Evolutionary conservation across 1,140 invertebrate species (phyloP).

Genomic region (Zaprionus davidi): DNA sequence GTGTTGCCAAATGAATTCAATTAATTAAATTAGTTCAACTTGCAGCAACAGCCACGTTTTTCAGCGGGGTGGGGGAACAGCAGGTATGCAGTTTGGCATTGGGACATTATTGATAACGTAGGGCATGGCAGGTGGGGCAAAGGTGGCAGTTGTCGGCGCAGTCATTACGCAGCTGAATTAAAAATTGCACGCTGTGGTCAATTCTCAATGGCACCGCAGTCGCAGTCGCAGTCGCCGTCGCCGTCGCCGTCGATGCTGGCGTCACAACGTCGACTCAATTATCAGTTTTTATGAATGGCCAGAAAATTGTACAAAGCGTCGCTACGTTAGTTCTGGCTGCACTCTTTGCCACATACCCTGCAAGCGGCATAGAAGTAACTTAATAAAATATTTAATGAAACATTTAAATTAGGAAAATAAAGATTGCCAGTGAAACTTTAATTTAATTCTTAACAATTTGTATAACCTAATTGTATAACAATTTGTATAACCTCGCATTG

Average conservation of each 20-base stretch:
- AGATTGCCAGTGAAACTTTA: too few relatives aligned
- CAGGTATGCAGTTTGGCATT: background rate
- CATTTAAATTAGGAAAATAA: too few relatives aligned
- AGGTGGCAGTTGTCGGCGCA: constrained; percentile 6
- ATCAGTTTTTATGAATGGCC: constrained; percentile 69
- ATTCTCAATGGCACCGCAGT: constrained; percentile 9
- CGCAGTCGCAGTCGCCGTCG: constrained; percentile 30
- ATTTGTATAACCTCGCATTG: too few relatives aligned
- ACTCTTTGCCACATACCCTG: constrained; percentile 1
- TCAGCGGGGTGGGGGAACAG: background rate
- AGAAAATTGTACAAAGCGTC: constrained; percentile 58
- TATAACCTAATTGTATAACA: too few relatives aligned
- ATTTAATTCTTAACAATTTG: too few relatives aligned
- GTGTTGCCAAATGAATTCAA: constrained; percentile 71
- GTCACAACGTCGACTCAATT: constrained; percentile 57
- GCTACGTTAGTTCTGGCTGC: constrained; percentile 24
- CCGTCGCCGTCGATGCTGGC: constrained; percentile 8
- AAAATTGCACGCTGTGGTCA: constrained; percentile 46
- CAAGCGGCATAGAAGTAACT: too few relatives aligned
- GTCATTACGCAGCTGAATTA: constrained; percentile 48
- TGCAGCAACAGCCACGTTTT: constrained; percentile 30
- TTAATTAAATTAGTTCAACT: constrained; percentile 75
- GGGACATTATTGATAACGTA: constrained; percentile 12
- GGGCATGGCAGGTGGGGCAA: background rate
- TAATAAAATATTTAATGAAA: too few relatives aligned